Evolutionary conservation across 2,113 vertebrate species (phyloP).

Genomic region (Nycticryphes semicollaris): DNA sequence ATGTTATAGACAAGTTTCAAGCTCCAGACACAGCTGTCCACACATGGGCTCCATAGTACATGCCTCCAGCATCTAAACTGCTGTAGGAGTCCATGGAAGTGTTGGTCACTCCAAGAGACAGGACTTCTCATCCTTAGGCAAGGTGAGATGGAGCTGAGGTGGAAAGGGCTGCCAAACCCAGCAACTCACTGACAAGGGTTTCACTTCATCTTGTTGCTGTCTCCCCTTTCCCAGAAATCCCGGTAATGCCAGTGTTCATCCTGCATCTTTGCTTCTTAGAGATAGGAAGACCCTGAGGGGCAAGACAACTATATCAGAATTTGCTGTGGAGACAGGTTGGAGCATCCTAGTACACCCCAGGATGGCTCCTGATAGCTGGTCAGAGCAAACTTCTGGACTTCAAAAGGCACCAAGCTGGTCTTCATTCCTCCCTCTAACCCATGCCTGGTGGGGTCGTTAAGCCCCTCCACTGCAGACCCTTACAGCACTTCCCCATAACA

Average conservation of each 20-base stretch:
- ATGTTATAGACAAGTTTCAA: not conserved
- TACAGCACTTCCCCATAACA: fast-evolving
- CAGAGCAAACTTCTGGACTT: not conserved
- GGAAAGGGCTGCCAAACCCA: not conserved
- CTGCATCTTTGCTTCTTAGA: not conserved
- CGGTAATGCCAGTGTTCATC: not conserved
- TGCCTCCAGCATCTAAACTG: not conserved
- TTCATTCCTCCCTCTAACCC: not conserved
- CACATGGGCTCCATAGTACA: not conserved
- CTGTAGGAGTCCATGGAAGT: not conserved
- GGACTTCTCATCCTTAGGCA: not conserved
- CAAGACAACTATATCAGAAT: not conserved
- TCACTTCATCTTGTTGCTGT: not conserved
- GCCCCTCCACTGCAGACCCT: not conserved
- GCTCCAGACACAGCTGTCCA: not conserved
- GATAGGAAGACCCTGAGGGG: not conserved
- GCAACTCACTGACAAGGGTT: not conserved
- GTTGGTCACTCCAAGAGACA: not conserved
- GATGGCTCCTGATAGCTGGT: not conserved
- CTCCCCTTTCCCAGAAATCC: not conserved
- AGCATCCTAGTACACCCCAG: not conserved
- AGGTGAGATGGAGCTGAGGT: not conserved
- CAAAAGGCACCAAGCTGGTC: not conserved
- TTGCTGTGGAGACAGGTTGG: not conserved
- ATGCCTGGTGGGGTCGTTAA: not conserved